Evolutionary conservation across 2,888 invertebrate genomes (phyloP).

Genomic region (Pandemis corylana): DNA sequence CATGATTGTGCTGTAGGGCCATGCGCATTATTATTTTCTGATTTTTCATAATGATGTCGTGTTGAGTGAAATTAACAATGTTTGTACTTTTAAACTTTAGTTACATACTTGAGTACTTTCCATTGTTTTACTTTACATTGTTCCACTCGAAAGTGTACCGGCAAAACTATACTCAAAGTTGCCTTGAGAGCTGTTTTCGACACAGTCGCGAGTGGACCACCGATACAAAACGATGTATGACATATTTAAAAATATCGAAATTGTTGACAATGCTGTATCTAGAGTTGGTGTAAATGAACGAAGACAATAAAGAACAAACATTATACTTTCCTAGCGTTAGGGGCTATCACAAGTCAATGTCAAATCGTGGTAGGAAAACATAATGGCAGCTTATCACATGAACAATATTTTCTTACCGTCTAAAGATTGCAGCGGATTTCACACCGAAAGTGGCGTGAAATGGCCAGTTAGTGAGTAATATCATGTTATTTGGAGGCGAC

Average conservation of each 20-base stretch:
- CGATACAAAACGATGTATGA: no score
- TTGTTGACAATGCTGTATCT: no score
- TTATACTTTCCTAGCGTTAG: conserved; percentile 20
- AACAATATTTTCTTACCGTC: conserved; percentile 54
- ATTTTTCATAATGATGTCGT: neutral
- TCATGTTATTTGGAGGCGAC: conserved; percentile 79
- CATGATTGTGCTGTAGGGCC: neutral
- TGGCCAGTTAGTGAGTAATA: conserved; percentile 83
- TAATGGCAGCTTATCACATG: conserved; percentile 52
- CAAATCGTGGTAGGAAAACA: conserved; percentile 42
- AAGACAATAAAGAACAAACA: conserved; percentile 5
- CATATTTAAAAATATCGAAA: no score
- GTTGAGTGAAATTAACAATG: no score
- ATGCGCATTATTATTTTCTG: neutral
- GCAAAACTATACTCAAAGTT: no score
- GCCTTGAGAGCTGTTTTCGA: no score
- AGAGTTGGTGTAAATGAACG: no score
- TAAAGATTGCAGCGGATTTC: conserved; percentile 53
- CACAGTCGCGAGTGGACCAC: no score
- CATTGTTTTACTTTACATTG: no score
- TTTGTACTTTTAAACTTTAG: no score
- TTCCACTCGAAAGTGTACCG: no score
- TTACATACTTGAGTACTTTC: no score
- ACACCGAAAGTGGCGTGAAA: conserved; percentile 75
- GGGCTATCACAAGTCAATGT: conserved; percentile 21